Evolutionary conservation across 2,888 invertebrate species (phyloP).

Genomic region (Flexamia atlantica): DNA sequence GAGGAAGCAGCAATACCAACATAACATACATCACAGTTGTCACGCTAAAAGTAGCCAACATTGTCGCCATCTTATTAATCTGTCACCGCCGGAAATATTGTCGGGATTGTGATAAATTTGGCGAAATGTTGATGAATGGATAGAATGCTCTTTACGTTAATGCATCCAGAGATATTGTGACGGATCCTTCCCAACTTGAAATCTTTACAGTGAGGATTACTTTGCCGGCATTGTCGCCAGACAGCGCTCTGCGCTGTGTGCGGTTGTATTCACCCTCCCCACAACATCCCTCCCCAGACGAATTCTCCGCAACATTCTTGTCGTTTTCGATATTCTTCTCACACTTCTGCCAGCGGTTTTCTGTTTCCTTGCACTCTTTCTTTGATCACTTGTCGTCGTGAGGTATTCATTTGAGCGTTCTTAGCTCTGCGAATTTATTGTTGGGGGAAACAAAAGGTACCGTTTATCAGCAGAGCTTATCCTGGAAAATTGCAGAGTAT

Average conservation of each 20-base stretch:
- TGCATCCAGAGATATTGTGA: slow-evolving; percentile 41
- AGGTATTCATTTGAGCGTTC: background rate
- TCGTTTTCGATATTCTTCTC: slow-evolving; percentile 30
- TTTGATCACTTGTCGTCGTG: background rate
- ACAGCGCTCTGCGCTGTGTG: slow-evolving; percentile 23
- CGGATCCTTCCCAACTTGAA: slow-evolving; percentile 31
- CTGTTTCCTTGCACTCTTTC: slow-evolving; percentile 29
- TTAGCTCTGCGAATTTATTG: background rate
- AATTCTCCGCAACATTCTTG: slow-evolving; percentile 43
- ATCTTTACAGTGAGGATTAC: slow-evolving; percentile 25
- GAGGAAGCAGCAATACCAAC: slow-evolving; percentile 34
- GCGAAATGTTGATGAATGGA: slow-evolving; percentile 47
- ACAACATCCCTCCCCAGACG: background rate
- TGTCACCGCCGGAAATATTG: slow-evolving; percentile 55
- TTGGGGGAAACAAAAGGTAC: too few species aligned
- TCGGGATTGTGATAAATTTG: slow-evolving; percentile 56
- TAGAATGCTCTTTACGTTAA: slow-evolving; percentile 43
- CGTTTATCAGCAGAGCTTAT: too few species aligned
- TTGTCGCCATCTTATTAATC: slow-evolving; percentile 55
- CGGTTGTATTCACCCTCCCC: slow-evolving; percentile 6
- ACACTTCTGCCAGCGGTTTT: slow-evolving; percentile 13
- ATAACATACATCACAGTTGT: slow-evolving; percentile 49
- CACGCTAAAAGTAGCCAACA: slow-evolving; percentile 42
- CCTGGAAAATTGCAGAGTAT: too few species aligned
- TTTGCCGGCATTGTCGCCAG: background rate